Conservation (phyloP, 2,888 invertebrate species). For the Gastrophysa polygoni region DNA sequence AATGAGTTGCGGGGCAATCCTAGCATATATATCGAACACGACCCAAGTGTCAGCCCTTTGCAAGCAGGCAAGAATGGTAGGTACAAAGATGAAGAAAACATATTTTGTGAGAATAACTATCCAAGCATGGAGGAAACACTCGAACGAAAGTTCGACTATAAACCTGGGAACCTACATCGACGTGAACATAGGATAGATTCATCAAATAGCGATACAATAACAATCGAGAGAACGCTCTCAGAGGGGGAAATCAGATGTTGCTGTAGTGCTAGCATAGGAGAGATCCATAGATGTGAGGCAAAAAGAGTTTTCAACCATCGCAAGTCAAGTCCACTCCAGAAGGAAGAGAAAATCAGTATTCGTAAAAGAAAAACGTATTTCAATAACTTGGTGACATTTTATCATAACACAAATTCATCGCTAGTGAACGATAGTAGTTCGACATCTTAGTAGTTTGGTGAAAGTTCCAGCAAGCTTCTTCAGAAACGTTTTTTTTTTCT, state of each 20-base stretch:
- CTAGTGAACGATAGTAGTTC: slow-evolving; percentile 28
- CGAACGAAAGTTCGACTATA: not conserved
- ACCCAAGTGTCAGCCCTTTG: not conserved
- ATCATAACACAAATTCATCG: slow-evolving; percentile 32
- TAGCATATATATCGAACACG: not conserved
- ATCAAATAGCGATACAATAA: slow-evolving; percentile 31
- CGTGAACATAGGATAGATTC: slow-evolving; percentile 13
- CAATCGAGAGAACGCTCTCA: slow-evolving; percentile 32
- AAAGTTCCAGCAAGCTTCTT: too few relatives aligned
- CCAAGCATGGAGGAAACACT: slow-evolving; percentile 2
- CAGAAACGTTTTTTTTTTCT: too few relatives aligned
- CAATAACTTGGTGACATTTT: slow-evolving; percentile 51
- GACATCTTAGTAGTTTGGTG: slow-evolving; percentile 17
- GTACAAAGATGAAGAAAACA: slow-evolving; percentile 38
- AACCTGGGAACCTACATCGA: not conserved
- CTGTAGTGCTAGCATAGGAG: slow-evolving; percentile 48
- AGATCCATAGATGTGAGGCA: slow-evolving; percentile 43
- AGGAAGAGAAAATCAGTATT: slow-evolving; percentile 4
- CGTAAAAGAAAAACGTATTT: slow-evolving; percentile 42
- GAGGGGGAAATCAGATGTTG: slow-evolving; percentile 46
- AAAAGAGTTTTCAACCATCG: not conserved
- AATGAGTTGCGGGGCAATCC: not conserved
- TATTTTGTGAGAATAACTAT: slow-evolving; percentile 28
- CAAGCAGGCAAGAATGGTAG: slow-evolving; percentile 25
- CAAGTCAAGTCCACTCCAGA: not conserved